A percentile compares a stretch with the other conserved stretches of the same genome.
phyloP scores from a whole-genome alignment of 2,113 vertebrate genomes.

The Grantiella picta region DNA sequence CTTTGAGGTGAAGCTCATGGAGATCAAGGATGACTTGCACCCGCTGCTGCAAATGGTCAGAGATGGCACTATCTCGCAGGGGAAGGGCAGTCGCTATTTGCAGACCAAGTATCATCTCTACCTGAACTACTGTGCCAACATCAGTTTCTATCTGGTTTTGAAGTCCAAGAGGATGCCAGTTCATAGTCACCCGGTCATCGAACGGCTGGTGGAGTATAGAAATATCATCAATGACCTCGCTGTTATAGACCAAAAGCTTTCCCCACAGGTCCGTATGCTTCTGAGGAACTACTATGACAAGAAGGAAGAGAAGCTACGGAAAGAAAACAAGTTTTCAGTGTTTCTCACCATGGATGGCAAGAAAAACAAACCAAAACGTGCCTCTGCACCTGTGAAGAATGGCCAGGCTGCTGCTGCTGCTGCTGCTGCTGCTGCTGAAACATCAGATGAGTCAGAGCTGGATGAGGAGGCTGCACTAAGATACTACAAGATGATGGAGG shows the following conservation, averaged over 20 bases:
- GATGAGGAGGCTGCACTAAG: constrained; percentile 81
- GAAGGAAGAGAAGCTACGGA: background rate
- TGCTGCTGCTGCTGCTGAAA: background rate
- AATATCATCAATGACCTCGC: constrained; percentile 84
- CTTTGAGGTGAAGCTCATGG: constrained; percentile 87
- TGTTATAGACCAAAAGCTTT: constrained; percentile 79
- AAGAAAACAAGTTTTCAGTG: constrained; percentile 20
- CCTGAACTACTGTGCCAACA: constrained; percentile 93
- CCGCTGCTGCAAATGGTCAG: constrained; percentile 86
- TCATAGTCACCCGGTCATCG: constrained; percentile 90
- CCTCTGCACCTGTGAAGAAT: background rate
- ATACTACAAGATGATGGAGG: constrained; percentile 73
- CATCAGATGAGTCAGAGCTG: constrained; percentile 34
- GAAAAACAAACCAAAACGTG: constrained; percentile 12
- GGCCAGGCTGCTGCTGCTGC: background rate
- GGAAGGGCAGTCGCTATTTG: constrained; percentile 87
- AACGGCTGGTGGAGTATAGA: constrained; percentile 88
- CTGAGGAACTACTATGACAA: constrained; percentile 56
- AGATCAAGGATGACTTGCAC: constrained; percentile 86
- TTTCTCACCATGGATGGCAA: background rate
- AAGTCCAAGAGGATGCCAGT: constrained; percentile 86
- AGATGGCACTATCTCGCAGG: constrained; percentile 78
- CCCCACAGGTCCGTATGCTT: constrained; percentile 77
- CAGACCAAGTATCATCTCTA: constrained; percentile 91
- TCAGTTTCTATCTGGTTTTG: constrained; percentile 93